Percentiles rank a stretch among this genome's conserved stretches.
These are phyloP conservation scores for Synanthedon formicaeformis DNA, from an alignment of 2,888 invertebrate species.

Conservation along the genomic window DNA sequence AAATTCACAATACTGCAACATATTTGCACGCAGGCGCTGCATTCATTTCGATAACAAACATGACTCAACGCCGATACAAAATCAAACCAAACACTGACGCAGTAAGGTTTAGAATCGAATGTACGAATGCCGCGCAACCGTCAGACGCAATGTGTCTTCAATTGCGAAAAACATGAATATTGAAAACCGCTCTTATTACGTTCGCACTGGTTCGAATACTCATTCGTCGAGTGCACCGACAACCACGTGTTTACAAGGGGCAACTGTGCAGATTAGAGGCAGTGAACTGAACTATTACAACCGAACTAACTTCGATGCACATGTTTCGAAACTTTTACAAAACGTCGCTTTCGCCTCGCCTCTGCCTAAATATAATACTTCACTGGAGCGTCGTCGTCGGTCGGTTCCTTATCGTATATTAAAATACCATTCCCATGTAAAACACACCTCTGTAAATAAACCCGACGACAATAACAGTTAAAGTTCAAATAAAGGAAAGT, in stretches of 20 bases:
- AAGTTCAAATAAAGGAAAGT: slow-evolving; percentile 17
- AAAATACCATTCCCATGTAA: neutral
- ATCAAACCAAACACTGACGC: slow-evolving; percentile 23
- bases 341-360: too few species aligned
- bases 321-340: slow-evolving; percentile 42
- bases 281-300: slow-evolving; percentile 23
- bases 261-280: slow-evolving; percentile 45
- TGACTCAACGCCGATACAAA: slow-evolving; percentile 25
- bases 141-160: slow-evolving; percentile 52
- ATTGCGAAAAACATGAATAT: slow-evolving; percentile 49
- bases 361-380: too few species aligned
- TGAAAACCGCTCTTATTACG: slow-evolving; percentile 61
- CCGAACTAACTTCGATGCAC: slow-evolving; percentile 26
- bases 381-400: too few species aligned
- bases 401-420: neutral
- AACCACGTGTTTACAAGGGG: slow-evolving; percentile 60
- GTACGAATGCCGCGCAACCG: slow-evolving; percentile 17
- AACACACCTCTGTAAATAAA: slow-evolving; percentile 14
- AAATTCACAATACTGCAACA: slow-evolving; percentile 7
- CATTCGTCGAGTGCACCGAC: slow-evolving; percentile 26
- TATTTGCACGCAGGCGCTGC: slow-evolving; percentile 26
- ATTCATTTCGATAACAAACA: slow-evolving; percentile 30
- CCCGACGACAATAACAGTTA: slow-evolving; percentile 13
- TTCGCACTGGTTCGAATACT: slow-evolving; percentile 43
- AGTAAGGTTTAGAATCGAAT: slow-evolving; percentile 43